Evolutionary conservation across 1,140 invertebrate species (phyloP), one percentile per base, ranked within the genome.

Genomic region (Ips typographus): DNA sequence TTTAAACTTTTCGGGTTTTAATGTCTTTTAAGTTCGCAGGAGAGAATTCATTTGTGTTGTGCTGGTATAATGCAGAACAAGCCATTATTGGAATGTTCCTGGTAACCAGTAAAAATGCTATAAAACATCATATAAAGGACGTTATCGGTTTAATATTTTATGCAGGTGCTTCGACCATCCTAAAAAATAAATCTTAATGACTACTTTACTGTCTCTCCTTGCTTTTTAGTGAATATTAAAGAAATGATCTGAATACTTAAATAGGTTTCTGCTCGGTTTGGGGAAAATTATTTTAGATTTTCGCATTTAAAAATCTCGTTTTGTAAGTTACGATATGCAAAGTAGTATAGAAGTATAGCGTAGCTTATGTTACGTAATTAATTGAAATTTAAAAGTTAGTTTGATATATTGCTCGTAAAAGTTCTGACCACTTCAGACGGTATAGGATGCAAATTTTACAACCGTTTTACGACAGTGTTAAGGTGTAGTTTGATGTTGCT

Each of bases 171-270:
- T 52, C 61, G 51, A 40, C 61, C 61, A 40, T 41, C 49, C 61
- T 53, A 51, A 64, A 64, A 64, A 64, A 64, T 64, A 64, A 64
- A 64, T 64, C 61, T 64, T 64, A 64, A 64, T 64, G 61, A 64
- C 61, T 53, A 53, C 51, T 53, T 64, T 64, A 53, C 40, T 64
- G 22, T 51, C 51, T 8, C 53, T 64, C 38, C 47, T 53, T 40
- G 22, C 61, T 52, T 64, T 64, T 53, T 53, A 53, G 51, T 42
- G 61, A 64, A 64, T 64, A 64, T 64, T 64, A 64, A 64, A 53
- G 61, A 53, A 53, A 40, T 53, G 51, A n/a, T 40, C 61, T 64
- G 61, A 53, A 64, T 53, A 53, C 39, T 40, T 64, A n/a, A 53
- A 64, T n/a, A 64, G 61, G 49, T 4, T 38, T 40, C 38, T 8